Conservation (phyloP, 2,113 vertebrate species). For the Hemicordylus capensis region DNA sequence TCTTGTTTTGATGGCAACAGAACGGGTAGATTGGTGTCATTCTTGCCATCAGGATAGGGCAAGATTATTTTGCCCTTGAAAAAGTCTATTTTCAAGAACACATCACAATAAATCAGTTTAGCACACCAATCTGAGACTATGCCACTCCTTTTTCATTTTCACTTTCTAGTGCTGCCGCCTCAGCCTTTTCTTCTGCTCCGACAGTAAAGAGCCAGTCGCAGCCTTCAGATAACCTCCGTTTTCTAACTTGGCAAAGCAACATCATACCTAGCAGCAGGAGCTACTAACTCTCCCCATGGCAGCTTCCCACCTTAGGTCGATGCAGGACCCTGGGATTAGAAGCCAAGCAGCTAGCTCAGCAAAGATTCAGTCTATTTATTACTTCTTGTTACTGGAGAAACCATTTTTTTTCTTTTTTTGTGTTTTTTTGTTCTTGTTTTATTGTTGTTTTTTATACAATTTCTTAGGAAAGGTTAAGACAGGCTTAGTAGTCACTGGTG, state of each 20-base stretch:
- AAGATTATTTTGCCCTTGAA: not conserved
- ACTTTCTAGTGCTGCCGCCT: not conserved
- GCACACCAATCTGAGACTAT: not conserved
- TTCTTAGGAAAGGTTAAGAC: no score
- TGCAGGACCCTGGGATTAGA: conserved; percentile 62
- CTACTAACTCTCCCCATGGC: not conserved
- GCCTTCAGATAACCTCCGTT: not conserved
- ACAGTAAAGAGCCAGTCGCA: not conserved
- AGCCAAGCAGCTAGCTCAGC: conserved; percentile 55
- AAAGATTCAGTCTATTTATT: conserved; percentile 69
- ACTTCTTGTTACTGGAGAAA: conserved; percentile 26
- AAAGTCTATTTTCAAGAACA: not conserved
- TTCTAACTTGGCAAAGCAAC: not conserved
- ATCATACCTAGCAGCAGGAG: not conserved
- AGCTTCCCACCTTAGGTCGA: conserved; percentile 56
- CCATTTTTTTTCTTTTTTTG: no score
- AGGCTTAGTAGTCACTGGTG: no score
- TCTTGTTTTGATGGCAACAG: not conserved
- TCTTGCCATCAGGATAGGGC: not conserved
- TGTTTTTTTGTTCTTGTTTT: no score
- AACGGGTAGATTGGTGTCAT: no score
- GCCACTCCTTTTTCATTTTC: not conserved
- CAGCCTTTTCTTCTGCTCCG: not conserved
- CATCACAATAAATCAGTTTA: not conserved
- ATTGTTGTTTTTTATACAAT: no score